These are phyloP conservation scores for Momotus momota DNA, from an alignment of 2,797 vertebrate species.

Conservation along the genomic window DNA sequence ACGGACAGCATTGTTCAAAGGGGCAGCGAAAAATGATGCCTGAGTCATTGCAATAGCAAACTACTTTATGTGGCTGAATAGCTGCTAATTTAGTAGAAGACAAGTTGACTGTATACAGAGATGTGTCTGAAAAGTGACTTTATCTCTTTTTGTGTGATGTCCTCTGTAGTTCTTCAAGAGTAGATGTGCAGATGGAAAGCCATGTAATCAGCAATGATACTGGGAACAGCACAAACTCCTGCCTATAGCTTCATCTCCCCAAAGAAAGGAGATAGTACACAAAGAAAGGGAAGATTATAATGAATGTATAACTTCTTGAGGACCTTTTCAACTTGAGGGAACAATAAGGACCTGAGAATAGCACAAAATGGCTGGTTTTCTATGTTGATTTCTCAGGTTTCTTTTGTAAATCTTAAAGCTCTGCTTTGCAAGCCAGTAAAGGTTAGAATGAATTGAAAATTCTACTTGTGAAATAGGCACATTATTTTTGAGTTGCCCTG, in stretches of 20 bases:
- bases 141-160: background rate
- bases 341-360: background rate
- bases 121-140: slow-evolving; percentile 23
- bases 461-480: background rate
- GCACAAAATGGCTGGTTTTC: background rate
- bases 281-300: background rate
- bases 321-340: background rate
- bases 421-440: background rate
- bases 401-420: background rate
- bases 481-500: background rate
- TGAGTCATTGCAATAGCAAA: background rate
- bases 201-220: background rate
- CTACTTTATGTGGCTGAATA: slow-evolving; percentile 15
- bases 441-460: background rate
- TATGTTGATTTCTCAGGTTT: background rate
- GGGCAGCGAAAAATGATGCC: slow-evolving; percentile 20
- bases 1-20: slow-evolving; percentile 27
- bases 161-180: background rate
- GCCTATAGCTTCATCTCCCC: background rate
- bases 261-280: background rate
- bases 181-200: background rate
- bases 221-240: background rate
- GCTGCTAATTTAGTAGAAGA: slow-evolving; percentile 37
- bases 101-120: background rate
- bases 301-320: slow-evolving; percentile 1